Conservation (phyloP, 2,113 vertebrate genomes). For the Forbesichthys papilliferus region DNA sequence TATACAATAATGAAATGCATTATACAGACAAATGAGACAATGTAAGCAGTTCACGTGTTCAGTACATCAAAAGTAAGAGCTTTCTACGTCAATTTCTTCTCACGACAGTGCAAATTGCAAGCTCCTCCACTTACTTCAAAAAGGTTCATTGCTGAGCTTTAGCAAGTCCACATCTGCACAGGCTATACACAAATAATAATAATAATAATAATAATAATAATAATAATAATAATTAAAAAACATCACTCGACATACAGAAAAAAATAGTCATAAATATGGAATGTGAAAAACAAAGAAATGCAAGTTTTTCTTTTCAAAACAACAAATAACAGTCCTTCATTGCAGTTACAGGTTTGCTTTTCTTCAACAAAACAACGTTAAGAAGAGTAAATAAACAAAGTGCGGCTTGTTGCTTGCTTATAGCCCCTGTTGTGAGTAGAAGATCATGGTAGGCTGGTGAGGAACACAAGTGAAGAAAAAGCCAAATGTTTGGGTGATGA, state of each 20-base stretch:
- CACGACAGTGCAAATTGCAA: slow-evolving; percentile 96
- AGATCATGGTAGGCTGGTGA: slow-evolving; percentile 88
- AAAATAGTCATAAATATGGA: slow-evolving; percentile 86
- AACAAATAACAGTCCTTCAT: slow-evolving; percentile 96
- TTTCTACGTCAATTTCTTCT: slow-evolving; percentile 91
- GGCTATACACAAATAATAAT: slow-evolving; percentile 55
- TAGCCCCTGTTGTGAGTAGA: slow-evolving; percentile 85
- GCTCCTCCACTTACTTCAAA: slow-evolving; percentile 90
- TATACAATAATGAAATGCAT: slow-evolving; percentile 95
- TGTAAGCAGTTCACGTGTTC: slow-evolving; percentile 90
- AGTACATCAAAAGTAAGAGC: slow-evolving; percentile 90
- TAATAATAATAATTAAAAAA: slow-evolving; percentile 3
- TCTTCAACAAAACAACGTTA: slow-evolving; percentile 76
- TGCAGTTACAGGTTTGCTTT: slow-evolving; percentile 60
- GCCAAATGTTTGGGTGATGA: slow-evolving; percentile 36
- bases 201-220: slow-evolving; percentile 18
- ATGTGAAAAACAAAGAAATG: slow-evolving; percentile 84
- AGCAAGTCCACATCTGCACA: slow-evolving; percentile 74
- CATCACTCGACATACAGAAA: slow-evolving; percentile 35
- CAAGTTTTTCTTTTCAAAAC: slow-evolving; percentile 78
- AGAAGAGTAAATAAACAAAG: slow-evolving; percentile 66
- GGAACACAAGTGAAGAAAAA: slow-evolving; percentile 83
- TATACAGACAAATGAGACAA: slow-evolving; percentile 89
- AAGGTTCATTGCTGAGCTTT: slow-evolving; percentile 78
- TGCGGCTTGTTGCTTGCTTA: slow-evolving; percentile 79